These are phyloP conservation scores for Sclerurus mexicanus DNA, from an alignment of 2,113 vertebrate species.

Conservation along the genomic window DNA sequence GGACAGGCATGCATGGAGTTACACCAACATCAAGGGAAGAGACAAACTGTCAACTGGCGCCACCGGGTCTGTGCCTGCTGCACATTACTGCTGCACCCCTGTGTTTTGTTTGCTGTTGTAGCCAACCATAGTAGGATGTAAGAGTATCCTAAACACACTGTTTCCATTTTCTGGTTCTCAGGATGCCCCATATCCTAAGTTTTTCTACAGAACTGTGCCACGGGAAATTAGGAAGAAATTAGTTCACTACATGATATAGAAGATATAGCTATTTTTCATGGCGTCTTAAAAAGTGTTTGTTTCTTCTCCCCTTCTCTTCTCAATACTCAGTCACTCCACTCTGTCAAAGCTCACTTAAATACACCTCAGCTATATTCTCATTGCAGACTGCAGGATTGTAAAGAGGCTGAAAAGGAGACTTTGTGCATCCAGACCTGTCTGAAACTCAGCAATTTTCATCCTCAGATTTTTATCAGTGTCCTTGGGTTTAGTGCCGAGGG, in stretches of 20 bases:
- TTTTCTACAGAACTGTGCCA: background rate
- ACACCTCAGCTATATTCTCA: background rate
- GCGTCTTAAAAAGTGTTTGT: background rate
- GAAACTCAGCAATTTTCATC: background rate
- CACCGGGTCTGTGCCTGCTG: background rate
- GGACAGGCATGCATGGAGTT: background rate
- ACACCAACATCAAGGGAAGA: background rate
- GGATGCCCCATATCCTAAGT: accelerated
- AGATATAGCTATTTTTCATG: background rate
- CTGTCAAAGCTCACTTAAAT: background rate
- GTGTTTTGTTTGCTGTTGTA: background rate
- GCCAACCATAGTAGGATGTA: background rate
- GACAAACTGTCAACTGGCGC: accelerated
- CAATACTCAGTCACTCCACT: background rate
- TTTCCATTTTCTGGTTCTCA: background rate
- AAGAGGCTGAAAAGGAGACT: background rate
- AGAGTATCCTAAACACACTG: background rate
- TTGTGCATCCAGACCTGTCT: background rate
- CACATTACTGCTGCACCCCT: background rate
- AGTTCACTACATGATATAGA: background rate
- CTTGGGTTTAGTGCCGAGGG: background rate
- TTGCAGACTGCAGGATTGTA: background rate
- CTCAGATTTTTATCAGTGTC: background rate
- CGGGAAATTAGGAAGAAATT: background rate
- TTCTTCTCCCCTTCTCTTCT: background rate